Evolutionary conservation across 2,797 vertebrate species (phyloP).

Genomic region (Dryobates pubescens): DNA sequence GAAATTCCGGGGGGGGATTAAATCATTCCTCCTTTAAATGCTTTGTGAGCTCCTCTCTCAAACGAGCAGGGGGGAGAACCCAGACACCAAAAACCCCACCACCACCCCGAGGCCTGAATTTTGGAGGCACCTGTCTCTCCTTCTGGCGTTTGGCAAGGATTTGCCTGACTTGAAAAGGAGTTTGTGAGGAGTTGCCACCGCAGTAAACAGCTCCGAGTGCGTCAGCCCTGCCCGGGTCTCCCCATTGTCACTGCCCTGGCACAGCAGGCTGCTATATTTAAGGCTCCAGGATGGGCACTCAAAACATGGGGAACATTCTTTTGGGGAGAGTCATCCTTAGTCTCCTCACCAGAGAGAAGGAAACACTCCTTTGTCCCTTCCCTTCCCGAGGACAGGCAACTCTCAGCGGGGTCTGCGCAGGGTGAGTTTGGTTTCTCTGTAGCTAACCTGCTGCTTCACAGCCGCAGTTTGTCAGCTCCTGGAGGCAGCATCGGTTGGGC

Average conservation of each 20-base stretch:
- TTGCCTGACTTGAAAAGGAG: background rate
- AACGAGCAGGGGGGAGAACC: background rate
- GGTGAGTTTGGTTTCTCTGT: conserved; percentile 45
- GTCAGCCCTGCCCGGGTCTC: conserved; percentile 19
- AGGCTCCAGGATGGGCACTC: conserved; percentile 67
- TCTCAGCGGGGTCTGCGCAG: conserved; percentile 1
- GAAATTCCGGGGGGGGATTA: background rate
- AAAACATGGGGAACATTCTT: conserved; percentile 75
- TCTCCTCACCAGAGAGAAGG: conserved; percentile 31
- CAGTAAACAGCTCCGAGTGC: background rate
- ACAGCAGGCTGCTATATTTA: conserved; percentile 78
- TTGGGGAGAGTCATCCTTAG: conserved; percentile 51
- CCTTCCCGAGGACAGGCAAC: background rate
- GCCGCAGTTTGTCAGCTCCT: background rate
- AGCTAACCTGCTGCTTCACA: background rate
- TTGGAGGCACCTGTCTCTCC: background rate
- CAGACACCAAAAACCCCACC: rapidly evolving
- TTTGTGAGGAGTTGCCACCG: background rate
- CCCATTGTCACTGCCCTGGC: conserved; percentile 75
- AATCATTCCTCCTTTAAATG: background rate
- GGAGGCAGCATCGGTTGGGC: background rate
- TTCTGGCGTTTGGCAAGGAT: background rate
- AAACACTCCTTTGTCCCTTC: conserved; percentile 41
- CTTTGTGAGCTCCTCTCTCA: background rate
- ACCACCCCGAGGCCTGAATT: background rate